Base-by-base conservation (phyloP, 2,113 vertebrate species). In the Atlantisia rogersi region DNA sequence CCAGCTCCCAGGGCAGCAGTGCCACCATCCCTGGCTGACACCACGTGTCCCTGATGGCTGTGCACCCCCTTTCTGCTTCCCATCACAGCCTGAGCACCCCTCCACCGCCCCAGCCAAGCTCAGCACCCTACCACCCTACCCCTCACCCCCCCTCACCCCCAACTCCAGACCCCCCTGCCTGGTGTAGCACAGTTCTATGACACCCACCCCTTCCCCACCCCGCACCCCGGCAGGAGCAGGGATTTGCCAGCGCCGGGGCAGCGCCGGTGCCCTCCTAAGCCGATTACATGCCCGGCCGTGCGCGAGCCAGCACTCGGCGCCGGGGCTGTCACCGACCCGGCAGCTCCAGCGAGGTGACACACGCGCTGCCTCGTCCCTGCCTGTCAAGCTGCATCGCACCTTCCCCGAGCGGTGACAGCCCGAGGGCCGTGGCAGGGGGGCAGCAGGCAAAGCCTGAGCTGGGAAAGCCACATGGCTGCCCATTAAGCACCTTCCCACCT, bases 251-350 rank as follows among this genome's bases (percentile, higher is more conserved):
- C 35, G 46, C 75, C 85, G 46, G 46, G 88, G 90, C 92, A 31
- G 68, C 1, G 6, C 24, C 6, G 10, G 82, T 91, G 95, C 78
- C 78, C 95, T 82, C 5, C 2, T 97, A 97, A 97, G 92, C 75
- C 29, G 95, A 95, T 97, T 96, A 90, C 44, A 69, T 59, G 11
- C 58, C 48, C 7, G 29, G 48, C 92, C 68, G 78, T 22, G 28
- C 14, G 3, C 2, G 31, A 74, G 62, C 42, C 40, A 2, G 37
- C 48, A 12, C 70, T 82, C 75, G 6, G 56, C 9, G 3, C 37
- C 3, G 6, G 35, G 77, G 80, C 93, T 65, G 86, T 48, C 93
- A 90, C 74, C 15, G 0, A 44, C 90, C 69, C 21, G 1, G 71
- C 76, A 69, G 76, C 89, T 44, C 50, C 67, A 7, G 42, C 4